These are phyloP conservation scores for Coenonympha glycerion DNA, from an alignment of 2,888 invertebrate species.

Conservation along the genomic window DNA sequence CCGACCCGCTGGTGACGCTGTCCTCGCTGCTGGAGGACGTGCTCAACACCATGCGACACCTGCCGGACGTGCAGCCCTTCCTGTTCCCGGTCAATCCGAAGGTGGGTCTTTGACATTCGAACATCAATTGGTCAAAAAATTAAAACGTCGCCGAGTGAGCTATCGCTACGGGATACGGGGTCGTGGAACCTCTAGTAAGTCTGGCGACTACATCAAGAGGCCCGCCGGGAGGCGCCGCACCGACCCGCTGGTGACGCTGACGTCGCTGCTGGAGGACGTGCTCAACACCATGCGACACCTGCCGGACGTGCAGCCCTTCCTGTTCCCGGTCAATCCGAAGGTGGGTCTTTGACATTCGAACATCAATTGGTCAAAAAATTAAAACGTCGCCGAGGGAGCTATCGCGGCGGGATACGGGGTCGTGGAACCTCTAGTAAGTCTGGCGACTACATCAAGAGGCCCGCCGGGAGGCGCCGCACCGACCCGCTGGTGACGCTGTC, in stretches of 20 bases:
- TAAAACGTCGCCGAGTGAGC: constrained; percentile 86
- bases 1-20: constrained; percentile 96
- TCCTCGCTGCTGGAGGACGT: constrained; percentile 94
- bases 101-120: constrained; percentile 54
- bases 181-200: constrained; percentile 54
- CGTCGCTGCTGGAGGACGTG: constrained; percentile 92
- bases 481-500: constrained; percentile 97
- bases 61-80: constrained; percentile 95
- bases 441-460: constrained; percentile 83
- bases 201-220: constrained; percentile 83
- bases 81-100: constrained; percentile 95
- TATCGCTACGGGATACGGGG: constrained; percentile 77
- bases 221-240: constrained; percentile 91
- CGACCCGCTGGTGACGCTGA: constrained; percentile 96
- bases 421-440: constrained; percentile 57
- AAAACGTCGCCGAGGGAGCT: constrained; percentile 84
- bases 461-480: constrained; percentile 90
- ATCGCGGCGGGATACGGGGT: constrained; percentile 76
- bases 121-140: constrained; percentile 90
- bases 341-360: constrained; percentile 50
- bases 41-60: constrained; percentile 91
- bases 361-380: constrained; percentile 92
- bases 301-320: constrained; percentile 94
- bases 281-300: constrained; percentile 93
- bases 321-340: constrained; percentile 95